Conservation (phyloP, 1,140 invertebrate genomes). For the Fopius arisanus region DNA sequence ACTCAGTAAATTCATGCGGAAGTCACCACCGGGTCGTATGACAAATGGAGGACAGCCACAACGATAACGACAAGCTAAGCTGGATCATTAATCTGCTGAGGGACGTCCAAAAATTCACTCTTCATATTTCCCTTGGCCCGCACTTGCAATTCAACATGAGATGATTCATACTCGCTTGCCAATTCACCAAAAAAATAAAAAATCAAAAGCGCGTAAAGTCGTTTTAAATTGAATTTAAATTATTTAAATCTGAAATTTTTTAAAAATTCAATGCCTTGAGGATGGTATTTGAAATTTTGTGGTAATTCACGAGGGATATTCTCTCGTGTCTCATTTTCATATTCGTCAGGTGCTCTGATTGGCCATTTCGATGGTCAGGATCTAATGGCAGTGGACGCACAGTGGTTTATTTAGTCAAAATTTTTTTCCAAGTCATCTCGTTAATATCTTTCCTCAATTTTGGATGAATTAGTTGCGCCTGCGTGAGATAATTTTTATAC, state of each 20-base stretch:
- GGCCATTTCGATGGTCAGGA: not conserved
- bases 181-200: not conserved
- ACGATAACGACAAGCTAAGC: conserved; percentile 10
- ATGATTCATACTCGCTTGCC: conserved; percentile 5
- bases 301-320: not conserved
- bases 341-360: not conserved
- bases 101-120: not conserved
- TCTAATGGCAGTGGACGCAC: not conserved
- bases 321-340: not conserved
- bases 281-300: not conserved
- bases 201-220: not conserved
- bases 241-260: not conserved
- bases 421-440: not conserved
- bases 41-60: not conserved
- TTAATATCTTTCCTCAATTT: not conserved
- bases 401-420: not conserved
- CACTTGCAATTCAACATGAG: conserved; percentile 3
- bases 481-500: not conserved
- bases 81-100: conserved; percentile 14
- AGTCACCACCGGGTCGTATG: not conserved
- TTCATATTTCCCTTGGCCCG: conserved; percentile 29
- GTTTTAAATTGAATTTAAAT: not conserved
- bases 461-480: not conserved
- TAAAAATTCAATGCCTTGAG: not conserved
- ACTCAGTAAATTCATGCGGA: not conserved